Percentiles rank a stretch among this genome's conserved stretches.
These are phyloP conservation scores for Dipodomys spectabilis DNA, from an alignment of 2,113 vertebrate species.

Conservation along the genomic window DNA sequence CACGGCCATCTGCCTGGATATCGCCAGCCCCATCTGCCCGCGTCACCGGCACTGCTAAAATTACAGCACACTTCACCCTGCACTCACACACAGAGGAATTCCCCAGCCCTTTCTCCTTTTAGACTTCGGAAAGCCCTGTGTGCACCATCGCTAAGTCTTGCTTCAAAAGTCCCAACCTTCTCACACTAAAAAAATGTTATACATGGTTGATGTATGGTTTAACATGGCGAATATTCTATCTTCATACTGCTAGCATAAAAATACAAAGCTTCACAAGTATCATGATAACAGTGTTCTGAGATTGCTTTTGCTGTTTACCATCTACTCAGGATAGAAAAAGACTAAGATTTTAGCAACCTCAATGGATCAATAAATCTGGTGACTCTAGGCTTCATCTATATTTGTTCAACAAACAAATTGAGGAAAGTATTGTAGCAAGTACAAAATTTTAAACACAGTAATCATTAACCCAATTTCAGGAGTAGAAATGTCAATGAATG, in stretches of 20 bases:
- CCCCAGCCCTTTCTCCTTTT: slow-evolving; percentile 65
- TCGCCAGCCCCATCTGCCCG: slow-evolving; percentile 69
- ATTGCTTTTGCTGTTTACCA: neutral
- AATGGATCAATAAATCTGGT: neutral
- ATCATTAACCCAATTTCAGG: neutral
- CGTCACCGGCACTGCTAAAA: slow-evolving; percentile 54
- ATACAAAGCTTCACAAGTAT: neutral
- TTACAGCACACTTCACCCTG: slow-evolving; percentile 52
- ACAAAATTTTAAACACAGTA: neutral
- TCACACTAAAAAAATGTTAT: neutral
- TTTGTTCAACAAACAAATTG: neutral
- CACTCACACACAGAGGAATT: slow-evolving; percentile 58
- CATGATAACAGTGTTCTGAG: neutral
- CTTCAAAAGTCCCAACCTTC: slow-evolving; percentile 13
- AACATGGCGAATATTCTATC: neutral
- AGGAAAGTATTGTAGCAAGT: neutral
- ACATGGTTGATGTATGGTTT: neutral
- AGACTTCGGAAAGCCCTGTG: slow-evolving; percentile 63
- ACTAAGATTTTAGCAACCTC: neutral
- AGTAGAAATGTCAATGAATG: neutral
- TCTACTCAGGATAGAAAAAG: neutral
- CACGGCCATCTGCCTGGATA: slow-evolving; percentile 62
- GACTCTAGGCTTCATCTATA: neutral
- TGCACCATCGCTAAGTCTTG: neutral
- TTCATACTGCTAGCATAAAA: neutral